Base-by-base conservation (phyloP, 2,888 invertebrate species). In the Ichneumoninae sp. region DNA sequence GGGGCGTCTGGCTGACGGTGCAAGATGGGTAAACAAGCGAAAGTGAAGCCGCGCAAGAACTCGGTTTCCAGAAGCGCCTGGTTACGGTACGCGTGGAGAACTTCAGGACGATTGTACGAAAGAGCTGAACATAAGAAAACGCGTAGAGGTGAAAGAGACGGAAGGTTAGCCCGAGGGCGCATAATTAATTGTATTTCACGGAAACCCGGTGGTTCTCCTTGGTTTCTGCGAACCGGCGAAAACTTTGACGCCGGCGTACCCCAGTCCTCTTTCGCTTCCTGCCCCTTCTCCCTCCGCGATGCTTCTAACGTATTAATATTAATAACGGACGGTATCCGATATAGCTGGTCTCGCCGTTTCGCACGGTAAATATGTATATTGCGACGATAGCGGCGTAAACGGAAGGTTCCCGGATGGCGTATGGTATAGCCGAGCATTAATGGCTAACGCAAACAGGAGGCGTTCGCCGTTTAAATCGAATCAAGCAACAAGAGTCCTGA, bases 381-480 rank as follows among this genome's bases (percentile, higher is more conserved):
- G 74, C 57, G 44, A 74, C 36, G 66, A 44, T 33, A 47, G 73
- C 30, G 47, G 36, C 57, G 74, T 44, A 65, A 74, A 40, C 63
- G 60, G 69, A 22, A 10, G 47, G 36, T 22, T 19, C 68, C 66
- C 74, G 60, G 44, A 57, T 8, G 36, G 52, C 73, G 66, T 74
- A 71, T 52, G 63, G 74, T 70, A 81, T 65, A 81, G 71, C 76
- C 78, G 84, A 54, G 74, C 81, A 81, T 85, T 81, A 88, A 88
- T 83, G 86, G 87, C 85, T 85, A 84, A 44, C 86, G 87, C 87
- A 89, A 90, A 90, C 88, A 90, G 90, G 89, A 88, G 88, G 84
- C 86, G 86, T 80, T 85, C 86, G 87, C 85, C 88, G 88, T 87
- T 88, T 85, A 90, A 90, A 89, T 90, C 90, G 88, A 90, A 90